Base-by-base conservation (phyloP, 2,888 invertebrate species). In the Drosophila neonasuta region DNA sequence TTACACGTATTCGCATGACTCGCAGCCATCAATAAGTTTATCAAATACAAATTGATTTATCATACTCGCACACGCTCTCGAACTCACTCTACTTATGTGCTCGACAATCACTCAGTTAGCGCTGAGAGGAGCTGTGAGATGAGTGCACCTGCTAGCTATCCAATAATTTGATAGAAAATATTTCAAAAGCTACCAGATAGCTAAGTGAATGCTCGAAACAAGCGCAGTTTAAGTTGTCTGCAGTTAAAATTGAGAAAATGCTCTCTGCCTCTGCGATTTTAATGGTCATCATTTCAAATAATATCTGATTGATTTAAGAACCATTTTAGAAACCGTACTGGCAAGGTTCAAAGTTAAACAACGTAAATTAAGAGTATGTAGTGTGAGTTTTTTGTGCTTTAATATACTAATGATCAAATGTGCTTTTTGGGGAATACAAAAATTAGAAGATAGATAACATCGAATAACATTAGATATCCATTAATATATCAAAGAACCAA, bases 41-140 rank as follows among this genome's bases (percentile, higher is more conserved):
- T 77, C 68, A 64, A 62, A 65, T 63, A 60, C 55, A 79, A 80
- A 77, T 77, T 77, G 77, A 77, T 77, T 77, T 77, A 77, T 77
- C 77, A 65, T 48, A 58, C 57, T 64, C 48, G 45, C 51, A 42
- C 41, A 68, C 11, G 41, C 5, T 17, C 41, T 30, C 30, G 11
- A 29, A 4, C n/a, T 54, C 30, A 46, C 46, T 30, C 29, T 30
- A 13, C 32, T 55, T n/a, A 41, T 57, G 45, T 42, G 58, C 74
- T 49, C 55, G 29, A 44, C 64, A 56, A 49, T 41, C 55, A n/a
- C 49, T 49, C 15, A 20, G 24, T 15, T 15, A 36, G 11, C 29
- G 50, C n/a, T 72, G 46, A 52, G 44, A 24, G 44, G 17, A 24
- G 41, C 6, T 9, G n/a, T 41, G 17, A 39, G 17, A 17, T 10